Base-by-base conservation (phyloP, 2,888 invertebrate species). In the Tiliacea citrago region DNA sequence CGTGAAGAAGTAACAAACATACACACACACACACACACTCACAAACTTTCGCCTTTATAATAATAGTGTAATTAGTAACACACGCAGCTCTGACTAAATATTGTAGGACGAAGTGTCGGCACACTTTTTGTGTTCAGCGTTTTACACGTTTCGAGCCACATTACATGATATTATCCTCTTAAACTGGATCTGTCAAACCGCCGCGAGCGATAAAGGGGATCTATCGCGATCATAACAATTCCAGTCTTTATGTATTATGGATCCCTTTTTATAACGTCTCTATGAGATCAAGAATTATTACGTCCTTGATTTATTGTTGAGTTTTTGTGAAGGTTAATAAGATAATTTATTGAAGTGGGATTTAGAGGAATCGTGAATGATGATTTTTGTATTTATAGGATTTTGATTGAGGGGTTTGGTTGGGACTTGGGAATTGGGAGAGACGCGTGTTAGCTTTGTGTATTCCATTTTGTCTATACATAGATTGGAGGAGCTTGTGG, bases 141-240 rank as follows among this genome's bases (percentile, higher is more conserved):
- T 84, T 80, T 49, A 68, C 77, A 61, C 69, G 60, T 75, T 73
- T 49, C 58, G 61, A 65, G 72, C 68, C 51, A 82, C 83, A 79
- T 83, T 82, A 83, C 83, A 82, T 85, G 84, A 88, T 82, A 86
- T 85, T 82, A 86, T 85, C 72, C 76, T 74, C 86, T 78, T 86
- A 89, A 89, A 88, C 88, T 81, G 83, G 88, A 90, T 89, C 86
- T 91, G 91, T 89, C 91, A 91, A 88, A 86, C 86, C 87, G 86
- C 86, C 80, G 73, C 80, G 63, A 73, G 83, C 89, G 84, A 90
- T 91, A 91, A 90, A 92, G 87, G 86, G 89, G 89, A 91, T 89
- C 88, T 90, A 92, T 91, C 80, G 87, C 71, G 81, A 84, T 88
- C 88, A 89, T 90, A 90, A 91, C 87, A 89, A 86, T 90, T 89